These are phyloP conservation scores for Microcebus lehilahytsara DNA, from an alignment of 2,113 vertebrate genomes.

Conservation along the genomic window DNA sequence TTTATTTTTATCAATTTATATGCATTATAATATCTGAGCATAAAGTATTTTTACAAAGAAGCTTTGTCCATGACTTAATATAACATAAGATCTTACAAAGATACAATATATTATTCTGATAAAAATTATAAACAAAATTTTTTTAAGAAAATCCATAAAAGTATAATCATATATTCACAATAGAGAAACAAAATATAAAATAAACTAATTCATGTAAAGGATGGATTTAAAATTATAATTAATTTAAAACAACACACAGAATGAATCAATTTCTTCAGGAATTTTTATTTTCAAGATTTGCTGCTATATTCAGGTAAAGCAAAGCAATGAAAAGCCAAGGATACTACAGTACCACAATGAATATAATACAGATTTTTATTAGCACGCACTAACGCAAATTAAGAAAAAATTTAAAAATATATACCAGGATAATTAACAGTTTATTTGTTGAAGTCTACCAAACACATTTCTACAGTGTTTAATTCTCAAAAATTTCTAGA, in stretches of 20 bases:
- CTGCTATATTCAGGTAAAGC: slow-evolving; percentile 53
- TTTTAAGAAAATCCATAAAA: slow-evolving; percentile 80
- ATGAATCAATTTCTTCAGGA: slow-evolving; percentile 65
- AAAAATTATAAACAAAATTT: slow-evolving; percentile 79
- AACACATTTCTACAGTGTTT: slow-evolving; percentile 36
- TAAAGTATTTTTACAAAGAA: slow-evolving; percentile 64
- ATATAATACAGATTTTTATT: slow-evolving; percentile 52
- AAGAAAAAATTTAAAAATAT: slow-evolving; percentile 29
- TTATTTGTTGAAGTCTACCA: slow-evolving; percentile 33
- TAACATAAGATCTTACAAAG: slow-evolving; percentile 72
- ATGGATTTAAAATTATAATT: slow-evolving; percentile 77
- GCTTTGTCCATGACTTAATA: slow-evolving; percentile 52
- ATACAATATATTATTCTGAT: slow-evolving; percentile 70
- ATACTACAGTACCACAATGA: slow-evolving; percentile 32
- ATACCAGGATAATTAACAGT: slow-evolving; percentile 25
- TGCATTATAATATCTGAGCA: slow-evolving; percentile 52
- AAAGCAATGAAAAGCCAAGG: slow-evolving; percentile 62
- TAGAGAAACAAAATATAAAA: slow-evolving; percentile 70
- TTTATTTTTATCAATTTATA: slow-evolving; percentile 56
- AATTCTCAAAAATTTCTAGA: slow-evolving; percentile 52
- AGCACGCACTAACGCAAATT: slow-evolving; percentile 38
- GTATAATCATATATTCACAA: slow-evolving; percentile 72
- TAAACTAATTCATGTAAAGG: slow-evolving; percentile 59
- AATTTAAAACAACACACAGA: slow-evolving; percentile 75
- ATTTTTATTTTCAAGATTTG: slow-evolving; percentile 78